Conservation (phyloP, 2,113 vertebrate species). For the Protomyctophum bolini region DNA sequence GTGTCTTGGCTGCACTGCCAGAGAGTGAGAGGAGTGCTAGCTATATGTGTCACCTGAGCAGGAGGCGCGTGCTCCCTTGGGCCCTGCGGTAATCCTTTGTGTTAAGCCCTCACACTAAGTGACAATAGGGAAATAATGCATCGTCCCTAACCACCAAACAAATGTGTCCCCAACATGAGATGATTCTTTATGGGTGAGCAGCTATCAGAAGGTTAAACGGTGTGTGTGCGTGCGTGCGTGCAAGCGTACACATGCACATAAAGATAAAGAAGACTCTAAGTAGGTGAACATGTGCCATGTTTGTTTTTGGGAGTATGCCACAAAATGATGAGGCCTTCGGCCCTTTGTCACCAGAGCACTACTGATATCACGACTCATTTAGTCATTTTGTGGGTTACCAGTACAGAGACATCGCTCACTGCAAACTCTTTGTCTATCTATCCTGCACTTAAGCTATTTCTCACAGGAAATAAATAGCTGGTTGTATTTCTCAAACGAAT, state of each 20-base stretch:
- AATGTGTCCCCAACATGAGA: slow-evolving; percentile 56
- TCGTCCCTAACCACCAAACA: slow-evolving; percentile 46
- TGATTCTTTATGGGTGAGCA: slow-evolving; percentile 57
- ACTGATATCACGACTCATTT: neutral
- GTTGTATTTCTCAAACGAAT: slow-evolving; percentile 47
- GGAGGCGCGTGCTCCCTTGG: slow-evolving; percentile 56
- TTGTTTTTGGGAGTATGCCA: slow-evolving; percentile 5
- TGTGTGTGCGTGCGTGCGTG: neutral
- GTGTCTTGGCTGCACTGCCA: slow-evolving; percentile 52
- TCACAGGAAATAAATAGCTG: slow-evolving; percentile 17
- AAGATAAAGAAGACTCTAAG: neutral
- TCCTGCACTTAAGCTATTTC: slow-evolving; percentile 7
- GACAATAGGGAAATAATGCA: slow-evolving; percentile 62
- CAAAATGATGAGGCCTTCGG: slow-evolving; percentile 8
- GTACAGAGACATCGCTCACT: neutral
- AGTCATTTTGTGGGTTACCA: slow-evolving; percentile 6
- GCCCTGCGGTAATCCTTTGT: slow-evolving; percentile 74
- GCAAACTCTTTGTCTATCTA: neutral
- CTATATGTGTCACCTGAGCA: slow-evolving; percentile 65
- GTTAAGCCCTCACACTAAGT: slow-evolving; percentile 65
- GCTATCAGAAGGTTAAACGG: slow-evolving; percentile 41
- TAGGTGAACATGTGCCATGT: slow-evolving; percentile 9
- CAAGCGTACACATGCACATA: neutral
- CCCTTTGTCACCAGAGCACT: slow-evolving; percentile 19
- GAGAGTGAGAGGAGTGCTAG: slow-evolving; percentile 25